phyloP scores from a whole-genome alignment of 2,113 vertebrate genomes.

The Pitta sordida region DNA sequence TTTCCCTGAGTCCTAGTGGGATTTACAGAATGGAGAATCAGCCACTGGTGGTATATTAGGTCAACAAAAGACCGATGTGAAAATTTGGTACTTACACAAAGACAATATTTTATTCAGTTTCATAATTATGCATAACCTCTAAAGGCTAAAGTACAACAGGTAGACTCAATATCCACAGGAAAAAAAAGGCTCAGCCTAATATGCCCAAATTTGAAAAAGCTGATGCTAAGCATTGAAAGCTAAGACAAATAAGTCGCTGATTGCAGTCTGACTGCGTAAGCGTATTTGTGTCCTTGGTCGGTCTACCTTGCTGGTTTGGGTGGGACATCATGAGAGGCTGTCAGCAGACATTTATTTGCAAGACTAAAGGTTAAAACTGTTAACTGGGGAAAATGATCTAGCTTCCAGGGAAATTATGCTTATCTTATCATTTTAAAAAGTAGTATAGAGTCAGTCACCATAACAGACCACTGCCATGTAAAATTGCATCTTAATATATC shows the following conservation, averaged over 20 bases:
- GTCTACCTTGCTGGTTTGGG: background rate
- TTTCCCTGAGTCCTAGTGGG: background rate
- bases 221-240: background rate
- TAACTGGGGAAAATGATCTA: background rate
- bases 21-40: background rate
- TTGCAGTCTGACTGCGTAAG: background rate
- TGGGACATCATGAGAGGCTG: background rate
- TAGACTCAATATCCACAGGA: background rate
- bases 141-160: background rate
- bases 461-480: background rate
- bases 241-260: background rate
- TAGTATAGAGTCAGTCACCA: background rate
- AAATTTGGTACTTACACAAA: background rate
- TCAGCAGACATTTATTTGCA: background rate
- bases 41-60: background rate
- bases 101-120: background rate
- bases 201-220: background rate
- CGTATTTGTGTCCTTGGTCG: background rate
- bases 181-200: background rate
- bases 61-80: background rate
- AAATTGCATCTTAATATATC: background rate
- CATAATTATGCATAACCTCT: background rate
- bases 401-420: background rate
- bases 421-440: background rate
- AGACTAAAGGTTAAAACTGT: background rate